Conservation (phyloP, 2,113 vertebrate species). For the Odontophorus gujanensis region DNA sequence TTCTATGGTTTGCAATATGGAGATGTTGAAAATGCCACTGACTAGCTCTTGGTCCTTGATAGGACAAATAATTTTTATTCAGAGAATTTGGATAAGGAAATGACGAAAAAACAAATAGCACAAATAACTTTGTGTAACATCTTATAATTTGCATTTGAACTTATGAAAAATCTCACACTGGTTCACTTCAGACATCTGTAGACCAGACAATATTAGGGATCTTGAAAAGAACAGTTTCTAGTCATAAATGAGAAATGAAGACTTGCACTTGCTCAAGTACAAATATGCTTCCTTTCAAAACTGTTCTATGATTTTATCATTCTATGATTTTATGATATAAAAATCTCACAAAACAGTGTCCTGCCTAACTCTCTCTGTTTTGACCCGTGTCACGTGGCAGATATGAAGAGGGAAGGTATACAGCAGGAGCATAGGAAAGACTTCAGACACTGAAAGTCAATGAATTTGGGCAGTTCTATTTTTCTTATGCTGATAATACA, state of each 20-base stretch:
- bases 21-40: neutral
- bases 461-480: neutral
- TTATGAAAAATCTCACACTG: neutral
- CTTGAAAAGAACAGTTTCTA: neutral
- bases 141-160: neutral
- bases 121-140: neutral
- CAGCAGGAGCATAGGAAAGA: neutral
- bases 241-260: neutral
- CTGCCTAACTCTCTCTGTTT: neutral
- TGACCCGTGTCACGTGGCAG: neutral
- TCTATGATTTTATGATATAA: neutral
- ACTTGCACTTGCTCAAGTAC: neutral
- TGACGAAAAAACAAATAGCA: neutral
- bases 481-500: neutral
- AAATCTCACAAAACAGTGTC: neutral
- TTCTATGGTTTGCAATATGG: neutral
- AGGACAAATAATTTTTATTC: neutral
- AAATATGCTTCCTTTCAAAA: neutral
- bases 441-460: rapidly evolving
- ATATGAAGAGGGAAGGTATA: neutral
- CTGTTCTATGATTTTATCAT: too few relatives aligned
- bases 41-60: neutral
- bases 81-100: neutral
- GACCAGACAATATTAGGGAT: neutral
- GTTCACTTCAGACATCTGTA: neutral